These are phyloP conservation scores for Tipula lateralis DNA, from an alignment of 2,888 invertebrate species.

Conservation along the genomic window DNA sequence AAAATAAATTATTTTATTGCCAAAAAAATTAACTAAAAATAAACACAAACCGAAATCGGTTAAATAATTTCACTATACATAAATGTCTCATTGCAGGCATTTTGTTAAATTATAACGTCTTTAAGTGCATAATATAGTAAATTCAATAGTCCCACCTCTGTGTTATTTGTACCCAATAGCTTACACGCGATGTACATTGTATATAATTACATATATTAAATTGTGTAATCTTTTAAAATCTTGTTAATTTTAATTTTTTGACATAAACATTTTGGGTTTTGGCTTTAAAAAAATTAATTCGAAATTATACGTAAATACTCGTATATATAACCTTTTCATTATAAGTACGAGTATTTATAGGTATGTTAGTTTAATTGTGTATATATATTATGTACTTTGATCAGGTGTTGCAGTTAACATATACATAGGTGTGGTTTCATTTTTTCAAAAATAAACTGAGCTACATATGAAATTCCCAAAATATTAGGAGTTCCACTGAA, in stretches of 20 bases:
- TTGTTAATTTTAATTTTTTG: background rate
- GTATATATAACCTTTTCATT: no score
- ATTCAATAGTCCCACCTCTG: no score
- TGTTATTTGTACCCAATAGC: no score
- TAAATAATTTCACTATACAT: background rate
- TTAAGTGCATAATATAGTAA: no score
- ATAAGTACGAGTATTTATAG: background rate
- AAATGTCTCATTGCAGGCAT: background rate
- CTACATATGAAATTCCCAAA: no score
- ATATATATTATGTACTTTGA: background rate
- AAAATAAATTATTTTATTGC: background rate
- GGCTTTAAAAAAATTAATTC: background rate
- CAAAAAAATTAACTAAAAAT: background rate
- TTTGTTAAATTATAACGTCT: no score
- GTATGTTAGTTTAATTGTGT: background rate
- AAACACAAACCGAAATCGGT: background rate
- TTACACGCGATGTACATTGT: background rate
- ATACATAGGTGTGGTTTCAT: background rate
- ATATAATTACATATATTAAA: background rate
- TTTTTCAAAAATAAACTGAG: background rate
- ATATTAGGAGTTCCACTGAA: no score
- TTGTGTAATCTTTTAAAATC: background rate
- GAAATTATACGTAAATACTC: background rate
- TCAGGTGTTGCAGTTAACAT: background rate
- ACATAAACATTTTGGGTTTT: background rate